Evolutionary conservation across 2,888 invertebrate genomes (phyloP), one percentile per base, ranked within the genome.

Genomic region (Uropetala carovei): DNA sequence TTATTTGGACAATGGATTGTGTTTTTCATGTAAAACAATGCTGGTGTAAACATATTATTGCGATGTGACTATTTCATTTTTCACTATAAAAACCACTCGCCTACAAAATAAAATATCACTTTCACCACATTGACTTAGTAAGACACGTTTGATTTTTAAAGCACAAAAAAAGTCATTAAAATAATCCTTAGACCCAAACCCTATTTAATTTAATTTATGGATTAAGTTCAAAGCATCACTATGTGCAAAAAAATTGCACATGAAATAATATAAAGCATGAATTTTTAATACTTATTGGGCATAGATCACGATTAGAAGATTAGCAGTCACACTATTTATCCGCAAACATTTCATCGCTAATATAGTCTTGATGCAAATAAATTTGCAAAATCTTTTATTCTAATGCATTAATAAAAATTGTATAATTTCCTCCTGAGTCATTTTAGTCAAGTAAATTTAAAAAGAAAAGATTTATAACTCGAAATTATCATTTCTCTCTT

Each of bases 401-500:
- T 68, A n/a, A 68, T 5, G 68, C 68, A 22, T 68, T 68, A 68
- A n/a, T 22, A 68, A 75, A 75, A 27, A 43, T 43, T 3, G 43
- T 43, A 43, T 43, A 43, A 43, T 43, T 43, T 43, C 43, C 22
- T 75, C 27, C 22, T 22, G 11, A 22, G 75, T 5, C 13, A 75
- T 27, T 27, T 27, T 27, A 10, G 13, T 5, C 75, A 75, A 7
- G 27, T 0, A 75, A 75, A 75, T 22, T 75, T 4, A 27, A 68
- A 68, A 22, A n/a, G 68, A 75, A 22, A 75, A 75, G 22, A 8
- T 75, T 75, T 75, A 89, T 59, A 58, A 89, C 68, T 89, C 89
- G 57, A 58, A 85, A 57, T 92, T 86, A 58, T 86, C 84, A 75
- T 85, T 84, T 92, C 95, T 95, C 92, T 96, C 95, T 93, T 96